phyloP scores from a whole-genome alignment of 2,888 invertebrate genomes.

The Caradrina clavipalpis region DNA sequence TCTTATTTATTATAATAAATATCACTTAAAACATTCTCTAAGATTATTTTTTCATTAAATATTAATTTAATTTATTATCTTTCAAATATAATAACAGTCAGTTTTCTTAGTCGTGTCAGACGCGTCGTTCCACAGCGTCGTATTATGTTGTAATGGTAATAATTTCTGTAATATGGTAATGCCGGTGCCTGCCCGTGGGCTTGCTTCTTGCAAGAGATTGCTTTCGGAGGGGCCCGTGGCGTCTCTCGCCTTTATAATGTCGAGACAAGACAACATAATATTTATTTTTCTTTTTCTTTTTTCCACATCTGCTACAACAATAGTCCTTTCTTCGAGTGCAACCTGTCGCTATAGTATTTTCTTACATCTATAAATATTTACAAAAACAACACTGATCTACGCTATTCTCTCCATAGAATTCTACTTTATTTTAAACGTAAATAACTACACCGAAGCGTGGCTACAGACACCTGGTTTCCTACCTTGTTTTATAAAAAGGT shows the following conservation, averaged over 20 bases:
- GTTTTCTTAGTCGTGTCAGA: constrained; percentile 47
- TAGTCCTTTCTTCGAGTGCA: not conserved
- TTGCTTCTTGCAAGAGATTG: constrained; percentile 75
- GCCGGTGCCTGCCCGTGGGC: constrained; percentile 70
- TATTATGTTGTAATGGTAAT: constrained; percentile 81
- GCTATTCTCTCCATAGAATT: constrained; percentile 2
- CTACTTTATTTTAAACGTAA: constrained; percentile 28
- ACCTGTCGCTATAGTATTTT: not conserved
- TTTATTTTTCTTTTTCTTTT: not conserved
- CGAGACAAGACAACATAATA: constrained; percentile 63
- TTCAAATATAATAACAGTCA: constrained; percentile 24
- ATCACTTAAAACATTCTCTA: not conserved
- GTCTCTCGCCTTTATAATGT: constrained; percentile 46
- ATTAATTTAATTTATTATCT: not conserved
- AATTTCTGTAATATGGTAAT: constrained; percentile 84
- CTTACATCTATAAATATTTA: constrained; percentile 9
- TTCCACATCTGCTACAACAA: constrained; percentile 13
- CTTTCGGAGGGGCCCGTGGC: constrained; percentile 73
- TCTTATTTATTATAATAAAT: not conserved
- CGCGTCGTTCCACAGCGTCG: constrained; percentile 56
- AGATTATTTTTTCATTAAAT: not conserved
- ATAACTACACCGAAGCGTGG: constrained; percentile 42
- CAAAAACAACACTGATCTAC: not conserved
- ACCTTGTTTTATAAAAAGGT: constrained; percentile 61
- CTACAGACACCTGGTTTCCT: constrained; percentile 59